Conservation (phyloP, 2,113 vertebrate species). For the Tychaedon coryphoeus region DNA sequence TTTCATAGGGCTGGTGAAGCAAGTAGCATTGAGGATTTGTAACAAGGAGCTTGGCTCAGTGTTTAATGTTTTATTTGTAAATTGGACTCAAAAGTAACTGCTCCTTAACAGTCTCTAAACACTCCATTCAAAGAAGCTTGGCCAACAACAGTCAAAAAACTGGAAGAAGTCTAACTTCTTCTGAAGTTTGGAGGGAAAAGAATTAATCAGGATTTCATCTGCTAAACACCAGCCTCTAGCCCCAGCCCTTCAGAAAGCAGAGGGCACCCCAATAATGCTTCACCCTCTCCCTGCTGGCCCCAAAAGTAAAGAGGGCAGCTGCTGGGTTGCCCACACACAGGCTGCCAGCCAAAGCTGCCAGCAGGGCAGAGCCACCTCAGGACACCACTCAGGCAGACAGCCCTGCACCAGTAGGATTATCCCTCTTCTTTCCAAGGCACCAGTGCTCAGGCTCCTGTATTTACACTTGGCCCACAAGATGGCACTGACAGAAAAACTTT, state of each 20-base stretch:
- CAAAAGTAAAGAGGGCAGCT: not conserved
- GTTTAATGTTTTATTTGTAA: not conserved
- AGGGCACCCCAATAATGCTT: not conserved
- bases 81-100: not conserved
- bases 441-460: fast-evolving
- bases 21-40: not conserved
- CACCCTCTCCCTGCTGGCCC: no score
- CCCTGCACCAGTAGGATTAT: fast-evolving
- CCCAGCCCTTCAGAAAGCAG: not conserved
- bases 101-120: not conserved
- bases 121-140: not conserved
- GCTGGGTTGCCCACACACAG: not conserved
- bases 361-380: not conserved
- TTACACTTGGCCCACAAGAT: not conserved
- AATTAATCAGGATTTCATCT: not conserved
- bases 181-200: not conserved
- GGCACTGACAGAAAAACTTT: not conserved
- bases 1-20: not conserved
- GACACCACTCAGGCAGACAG: fast-evolving
- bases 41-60: not conserved
- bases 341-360: not conserved
- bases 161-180: not conserved
- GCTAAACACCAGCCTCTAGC: fast-evolving
- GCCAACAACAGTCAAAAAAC: not conserved
- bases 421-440: not conserved